Evolutionary conservation across 23 tunicate species (phyloP), one percentile per base, ranked within the genome.

Genomic region (Trididemnum clinides): DNA sequence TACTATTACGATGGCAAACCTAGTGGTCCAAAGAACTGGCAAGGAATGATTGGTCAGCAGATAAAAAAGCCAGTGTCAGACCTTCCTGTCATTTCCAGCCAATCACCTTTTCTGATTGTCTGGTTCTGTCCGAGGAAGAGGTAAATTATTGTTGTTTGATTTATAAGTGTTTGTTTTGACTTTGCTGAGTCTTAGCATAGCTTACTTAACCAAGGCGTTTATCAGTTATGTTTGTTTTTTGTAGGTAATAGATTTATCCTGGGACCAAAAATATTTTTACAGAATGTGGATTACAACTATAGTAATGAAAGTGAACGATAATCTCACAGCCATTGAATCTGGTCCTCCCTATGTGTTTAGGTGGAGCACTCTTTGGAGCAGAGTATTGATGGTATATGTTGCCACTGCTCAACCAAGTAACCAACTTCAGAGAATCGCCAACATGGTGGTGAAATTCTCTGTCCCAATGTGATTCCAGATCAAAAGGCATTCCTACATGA

Each of bases 391-490:
- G 70, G 27, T 22, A 62, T 62, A 62, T 69, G 36, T 69, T 69
- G 69, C 76, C n/a, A 69, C 76, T 69, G 76, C 12, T 31, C 76
- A 69, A 69, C 36, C 76, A 69, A 28, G 76, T 69, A 28, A 69
- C 76, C 76, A 69, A 69, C 37, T 69, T 69, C 18, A 69, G 76
- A 69, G 76, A 37, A 69, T 69, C 76, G 76, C 76, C 21, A 69
- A 28, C 76, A 29, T 69, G 76, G 15, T 69, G 76, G 76, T 69
- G 21, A 62, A 69, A n/a, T 69, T 69, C 76, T 69, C 76, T 69
- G 76, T 69, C 37, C 76, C 76, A 69, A 28, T 69, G 37, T 69
- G 76, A 37, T 69, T 30, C 38, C 76, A 69, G 76, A 32, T 69
- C 76, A 28, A 69, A 37, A 69, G 76, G 30, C 37, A n/a, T n/a